Base-by-base conservation (phyloP, 2,113 vertebrate genomes). In the Potamarius usumacintae region DNA sequence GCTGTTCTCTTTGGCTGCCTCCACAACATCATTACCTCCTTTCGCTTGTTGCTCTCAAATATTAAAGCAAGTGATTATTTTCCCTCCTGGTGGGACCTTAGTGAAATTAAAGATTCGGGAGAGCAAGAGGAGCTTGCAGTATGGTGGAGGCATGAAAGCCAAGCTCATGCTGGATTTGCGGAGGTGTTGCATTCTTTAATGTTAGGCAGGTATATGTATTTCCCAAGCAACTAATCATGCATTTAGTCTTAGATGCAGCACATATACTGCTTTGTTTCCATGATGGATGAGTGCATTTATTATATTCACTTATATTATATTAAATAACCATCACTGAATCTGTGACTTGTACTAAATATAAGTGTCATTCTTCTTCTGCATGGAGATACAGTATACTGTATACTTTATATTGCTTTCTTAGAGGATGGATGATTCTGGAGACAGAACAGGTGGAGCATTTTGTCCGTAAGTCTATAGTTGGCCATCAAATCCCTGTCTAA, bases 41-140 rank as follows among this genome's bases (percentile, higher is more conserved):
- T 77, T 65, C 18, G 82, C 81, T 83, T 87, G 86, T 87, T 87
- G 86, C 81, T n/a, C 81, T 87, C 80, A 63, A 63, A 87, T 77
- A 63, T 87, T 87, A 87, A 77, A 83, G 55, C 71, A 14, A 83
- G 69, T 62, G 57, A 63, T 87, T 76, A 76, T 77, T 76, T 79
- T 86, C 27, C n/a, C 69, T 87, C 69, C 80, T 83, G 69, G 42
- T 87, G 67, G 65, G 69, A 62, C 67, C 34, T 79, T 72, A 17
- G 79, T 60, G 63, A 86, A 71, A 72, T 60, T 57, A 80, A 25
- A 52, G 58, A 53, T 34, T 67, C 7, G 10, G 22, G 25, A 53
- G 34, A 52, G 72, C 7, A 18, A 20, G 84, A 53, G 58, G 50
- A 8, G 34, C 42, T 52, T 60, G 34, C 20, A 11, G 25, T 30